Conservation (phyloP, 2,113 vertebrate genomes). For the Phaetusa simplex region DNA sequence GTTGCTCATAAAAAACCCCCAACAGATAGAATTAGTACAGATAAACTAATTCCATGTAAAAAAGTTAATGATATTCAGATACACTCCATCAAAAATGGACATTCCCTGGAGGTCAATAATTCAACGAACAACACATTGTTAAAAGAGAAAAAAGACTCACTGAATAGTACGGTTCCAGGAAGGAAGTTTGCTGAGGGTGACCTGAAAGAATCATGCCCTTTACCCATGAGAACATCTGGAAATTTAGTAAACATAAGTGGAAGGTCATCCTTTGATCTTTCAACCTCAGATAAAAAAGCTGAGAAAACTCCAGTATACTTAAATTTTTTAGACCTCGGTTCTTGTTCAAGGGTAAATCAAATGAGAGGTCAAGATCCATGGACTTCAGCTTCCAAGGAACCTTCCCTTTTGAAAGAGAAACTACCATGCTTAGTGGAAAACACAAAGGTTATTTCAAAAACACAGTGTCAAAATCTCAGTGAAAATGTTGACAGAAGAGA, state of each 20-base stretch:
- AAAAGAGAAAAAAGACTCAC: constrained; percentile 51
- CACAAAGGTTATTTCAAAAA: constrained; percentile 21
- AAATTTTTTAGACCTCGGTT: constrained; percentile 49
- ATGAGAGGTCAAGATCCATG: constrained; percentile 51
- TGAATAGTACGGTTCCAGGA: constrained; percentile 46
- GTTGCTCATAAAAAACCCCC: not conserved
- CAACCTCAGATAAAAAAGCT: constrained; percentile 69
- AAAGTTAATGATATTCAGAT: constrained; percentile 26
- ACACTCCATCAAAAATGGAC: not conserved
- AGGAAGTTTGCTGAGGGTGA: constrained; percentile 64
- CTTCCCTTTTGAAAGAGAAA: constrained; percentile 56
- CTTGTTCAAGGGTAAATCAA: constrained; percentile 73
- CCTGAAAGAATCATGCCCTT: constrained; percentile 65
- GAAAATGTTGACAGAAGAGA: not conserved
- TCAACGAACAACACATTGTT: constrained; percentile 38
- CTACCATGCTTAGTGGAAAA: constrained; percentile 37
- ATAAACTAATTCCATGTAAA: constrained; percentile 13
- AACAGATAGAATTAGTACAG: not conserved
- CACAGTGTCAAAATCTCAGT: constrained; percentile 13
- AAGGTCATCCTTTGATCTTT: constrained; percentile 75
- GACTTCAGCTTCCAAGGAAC: constrained; percentile 47
- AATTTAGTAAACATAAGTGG: constrained; percentile 66
- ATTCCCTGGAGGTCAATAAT: constrained; percentile 20
- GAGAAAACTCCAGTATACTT: constrained; percentile 64
- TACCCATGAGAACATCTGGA: constrained; percentile 62